Evolutionary conservation across 2,113 vertebrate species (phyloP).

Genomic region (Tauraco erythrolophus): DNA sequence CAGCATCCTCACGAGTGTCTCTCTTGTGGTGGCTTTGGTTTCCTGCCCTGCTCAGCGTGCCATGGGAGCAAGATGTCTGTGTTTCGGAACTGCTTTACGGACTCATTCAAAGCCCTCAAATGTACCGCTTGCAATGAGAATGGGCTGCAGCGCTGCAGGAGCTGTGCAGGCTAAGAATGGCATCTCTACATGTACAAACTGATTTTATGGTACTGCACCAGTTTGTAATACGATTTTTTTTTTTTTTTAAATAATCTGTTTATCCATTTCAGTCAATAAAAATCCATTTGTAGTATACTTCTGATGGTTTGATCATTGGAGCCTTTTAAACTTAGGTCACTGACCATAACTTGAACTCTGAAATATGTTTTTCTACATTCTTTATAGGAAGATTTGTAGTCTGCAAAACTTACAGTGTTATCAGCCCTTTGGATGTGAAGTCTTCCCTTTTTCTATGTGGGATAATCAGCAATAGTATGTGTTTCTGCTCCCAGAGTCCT

Average conservation of each 20-base stretch:
- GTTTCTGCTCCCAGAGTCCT: background rate
- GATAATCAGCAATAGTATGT: background rate
- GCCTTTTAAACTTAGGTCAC: background rate
- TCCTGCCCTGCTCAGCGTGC: slow-evolving; percentile 94
- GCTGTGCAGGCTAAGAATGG: slow-evolving; percentile 77
- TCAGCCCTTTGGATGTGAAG: background rate
- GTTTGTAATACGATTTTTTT: slow-evolving; percentile 71
- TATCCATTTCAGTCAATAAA: slow-evolving; percentile 71
- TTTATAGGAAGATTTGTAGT: background rate
- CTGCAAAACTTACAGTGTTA: rapidly evolving
- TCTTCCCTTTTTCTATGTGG: background rate
- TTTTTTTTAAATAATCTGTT: slow-evolving; percentile 20
- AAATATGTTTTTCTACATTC: background rate
- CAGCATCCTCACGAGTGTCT: slow-evolving; percentile 91
- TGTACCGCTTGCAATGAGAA: slow-evolving; percentile 98
- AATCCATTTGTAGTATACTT: slow-evolving; percentile 67
- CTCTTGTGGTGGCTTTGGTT: slow-evolving; percentile 93
- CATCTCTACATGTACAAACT: background rate
- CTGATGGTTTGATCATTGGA: slow-evolving; percentile 5
- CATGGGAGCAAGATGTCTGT: slow-evolving; percentile 99
- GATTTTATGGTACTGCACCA: slow-evolving; percentile 48
- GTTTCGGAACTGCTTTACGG: slow-evolving; percentile 97
- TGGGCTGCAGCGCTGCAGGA: slow-evolving; percentile 90
- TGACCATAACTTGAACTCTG: rapidly evolving
- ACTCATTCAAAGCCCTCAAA: slow-evolving; percentile 98